Percentiles rank a stretch among this genome's conserved stretches.
Evolutionary conservation across 2,113 vertebrate genomes (phyloP).

Genomic region (Tachysurus vachellii): DNA sequence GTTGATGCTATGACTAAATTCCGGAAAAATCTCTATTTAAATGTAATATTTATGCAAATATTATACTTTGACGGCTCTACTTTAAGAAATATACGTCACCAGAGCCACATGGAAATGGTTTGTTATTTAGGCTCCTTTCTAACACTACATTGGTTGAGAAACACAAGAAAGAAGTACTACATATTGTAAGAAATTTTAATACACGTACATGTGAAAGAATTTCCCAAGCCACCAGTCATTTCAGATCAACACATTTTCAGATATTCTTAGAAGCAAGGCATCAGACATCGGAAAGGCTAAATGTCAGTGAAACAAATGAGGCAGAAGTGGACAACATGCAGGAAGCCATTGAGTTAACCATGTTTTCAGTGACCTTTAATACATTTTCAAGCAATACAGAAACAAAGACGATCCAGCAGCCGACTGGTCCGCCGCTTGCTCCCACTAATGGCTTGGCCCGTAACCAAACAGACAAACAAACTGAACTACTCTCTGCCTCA

Average conservation of each 20-base stretch:
- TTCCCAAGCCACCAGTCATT: not conserved
- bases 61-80: not conserved
- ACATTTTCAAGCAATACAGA: constrained; percentile 47
- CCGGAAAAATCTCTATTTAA: not conserved
- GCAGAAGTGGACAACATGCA: not conserved
- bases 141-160: not conserved
- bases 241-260: not conserved
- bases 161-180: not conserved
- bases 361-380: constrained; percentile 53
- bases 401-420: not conserved
- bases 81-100: not conserved
- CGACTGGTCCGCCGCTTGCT: constrained; percentile 38
- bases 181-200: not conserved
- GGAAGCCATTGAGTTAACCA: constrained; percentile 46
- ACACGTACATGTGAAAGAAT: not conserved
- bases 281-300: not conserved
- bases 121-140: not conserved
- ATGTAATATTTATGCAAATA: not conserved
- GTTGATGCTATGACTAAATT: not conserved
- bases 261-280: not conserved
- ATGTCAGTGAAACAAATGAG: not conserved
- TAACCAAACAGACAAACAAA: constrained; percentile 56
- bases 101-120: not conserved
- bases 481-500: constrained; percentile 50
- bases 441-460: constrained; percentile 50